These are phyloP conservation scores for Periophthalmus magnuspinnatus DNA, from an alignment of 2,797 vertebrate genomes.

Conservation along the genomic window DNA sequence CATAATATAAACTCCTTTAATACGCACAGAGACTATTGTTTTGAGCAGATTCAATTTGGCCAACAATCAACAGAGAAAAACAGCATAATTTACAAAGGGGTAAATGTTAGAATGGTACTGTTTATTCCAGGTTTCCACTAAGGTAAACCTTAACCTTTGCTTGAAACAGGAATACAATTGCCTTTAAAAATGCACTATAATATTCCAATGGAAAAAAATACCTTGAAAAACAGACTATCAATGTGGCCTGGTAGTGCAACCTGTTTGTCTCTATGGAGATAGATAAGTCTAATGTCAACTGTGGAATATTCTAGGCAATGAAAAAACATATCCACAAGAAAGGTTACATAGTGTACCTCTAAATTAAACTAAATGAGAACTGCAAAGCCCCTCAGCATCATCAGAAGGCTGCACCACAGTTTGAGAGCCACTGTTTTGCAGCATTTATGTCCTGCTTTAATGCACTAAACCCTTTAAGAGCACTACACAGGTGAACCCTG, in stretches of 20 bases:
- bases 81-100: slow-evolving; percentile 25
- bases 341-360: too few relatives aligned
- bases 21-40: background rate
- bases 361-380: too few relatives aligned
- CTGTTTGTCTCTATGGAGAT: too few relatives aligned
- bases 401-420: background rate
- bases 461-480: slow-evolving; percentile 23
- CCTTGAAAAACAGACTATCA: too few relatives aligned
- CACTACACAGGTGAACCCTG: slow-evolving; percentile 27
- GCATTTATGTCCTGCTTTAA: background rate
- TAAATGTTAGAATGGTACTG: background rate
- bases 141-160: too few relatives aligned
- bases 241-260: too few relatives aligned
- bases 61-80: slow-evolving; percentile 35
- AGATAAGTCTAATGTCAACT: too few relatives aligned
- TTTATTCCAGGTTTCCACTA: slow-evolving; percentile 5
- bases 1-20: slow-evolving; percentile 26
- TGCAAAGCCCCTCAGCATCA: background rate
- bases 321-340: too few relatives aligned
- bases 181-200: too few relatives aligned
- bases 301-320: too few relatives aligned
- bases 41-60: slow-evolving; percentile 54
- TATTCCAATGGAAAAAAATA: too few relatives aligned
- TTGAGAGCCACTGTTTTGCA: background rate
- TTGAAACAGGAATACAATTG: too few relatives aligned